Percentiles rank a stretch among this genome's conserved stretches.
phyloP scores from a whole-genome alignment of 2,797 vertebrate species.

The Threskiornis aethiopicus region DNA sequence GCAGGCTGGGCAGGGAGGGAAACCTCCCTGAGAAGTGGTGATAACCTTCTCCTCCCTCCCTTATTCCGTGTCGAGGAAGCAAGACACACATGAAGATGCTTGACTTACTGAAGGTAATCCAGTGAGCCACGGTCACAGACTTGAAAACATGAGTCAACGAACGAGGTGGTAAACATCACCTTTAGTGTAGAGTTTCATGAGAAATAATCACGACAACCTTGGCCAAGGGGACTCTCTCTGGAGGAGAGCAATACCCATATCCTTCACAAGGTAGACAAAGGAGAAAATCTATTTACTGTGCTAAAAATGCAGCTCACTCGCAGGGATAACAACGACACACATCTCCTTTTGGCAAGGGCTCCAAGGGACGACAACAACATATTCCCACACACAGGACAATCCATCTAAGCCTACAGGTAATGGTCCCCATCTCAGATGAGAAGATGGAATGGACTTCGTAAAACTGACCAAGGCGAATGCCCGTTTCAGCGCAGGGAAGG shows the following conservation, averaged over 20 bases:
- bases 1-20: neutral
- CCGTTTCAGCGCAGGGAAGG: neutral
- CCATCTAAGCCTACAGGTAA: neutral
- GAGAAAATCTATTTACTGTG: neutral
- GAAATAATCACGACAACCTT: neutral
- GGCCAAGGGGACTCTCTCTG: neutral
- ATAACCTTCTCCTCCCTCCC: neutral
- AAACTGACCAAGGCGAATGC: rapidly evolving
- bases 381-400: neutral
- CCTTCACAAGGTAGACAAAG: neutral
- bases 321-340: neutral
- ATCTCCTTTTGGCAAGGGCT: neutral
- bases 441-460: neutral
- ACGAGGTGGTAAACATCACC: rapidly evolving
- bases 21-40: neutral
- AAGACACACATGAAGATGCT: neutral
- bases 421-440: neutral
- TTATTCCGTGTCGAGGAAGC: neutral
- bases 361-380: neutral
- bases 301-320: neutral
- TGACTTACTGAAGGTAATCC: neutral
- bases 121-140: neutral
- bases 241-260: neutral
- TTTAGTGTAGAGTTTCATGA: neutral
- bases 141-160: neutral